phyloP scores from a whole-genome alignment of 2,113 vertebrate species.

The Scartelaos histophorus region DNA sequence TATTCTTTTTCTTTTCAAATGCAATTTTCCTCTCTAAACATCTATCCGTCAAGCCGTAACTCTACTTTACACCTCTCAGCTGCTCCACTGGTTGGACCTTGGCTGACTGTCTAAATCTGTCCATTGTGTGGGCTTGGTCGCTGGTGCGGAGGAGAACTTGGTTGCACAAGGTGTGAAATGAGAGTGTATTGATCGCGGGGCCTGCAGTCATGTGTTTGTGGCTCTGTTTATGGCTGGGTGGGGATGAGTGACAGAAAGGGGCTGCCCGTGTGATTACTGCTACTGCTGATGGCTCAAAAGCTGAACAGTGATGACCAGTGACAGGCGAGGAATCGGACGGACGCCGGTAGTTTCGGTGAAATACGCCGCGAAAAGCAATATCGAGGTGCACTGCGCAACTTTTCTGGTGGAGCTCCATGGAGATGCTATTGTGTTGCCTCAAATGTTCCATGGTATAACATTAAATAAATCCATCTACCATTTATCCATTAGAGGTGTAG shows the following conservation, averaged over 20 bases:
- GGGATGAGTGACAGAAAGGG: not conserved
- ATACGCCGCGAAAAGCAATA: no score
- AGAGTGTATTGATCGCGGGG: constrained; percentile 65
- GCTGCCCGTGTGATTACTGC: not conserved
- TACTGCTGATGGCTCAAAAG: not conserved
- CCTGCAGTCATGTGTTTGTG: constrained; percentile 24
- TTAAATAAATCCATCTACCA: no score
- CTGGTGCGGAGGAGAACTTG: constrained; percentile 45
- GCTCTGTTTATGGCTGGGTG: not conserved
- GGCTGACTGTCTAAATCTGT: constrained; percentile 26
- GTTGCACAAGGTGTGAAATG: constrained; percentile 67
- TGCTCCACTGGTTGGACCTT: not conserved
- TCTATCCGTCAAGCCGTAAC: not conserved
- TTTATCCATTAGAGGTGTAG: no score
- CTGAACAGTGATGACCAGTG: not conserved
- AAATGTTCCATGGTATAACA: no score
- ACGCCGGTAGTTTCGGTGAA: not conserved
- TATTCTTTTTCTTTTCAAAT: constrained; percentile 16
- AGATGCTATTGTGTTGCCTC: no score
- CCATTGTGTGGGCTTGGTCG: constrained; percentile 34
- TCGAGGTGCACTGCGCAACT: no score
- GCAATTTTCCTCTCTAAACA: constrained; percentile 18
- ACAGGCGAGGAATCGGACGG: not conserved
- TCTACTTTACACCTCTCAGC: constrained; percentile 1
- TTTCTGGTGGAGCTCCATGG: no score